These are phyloP conservation scores for Colossoma macropomum DNA, from an alignment of 2,113 vertebrate genomes.

Conservation along the genomic window DNA sequence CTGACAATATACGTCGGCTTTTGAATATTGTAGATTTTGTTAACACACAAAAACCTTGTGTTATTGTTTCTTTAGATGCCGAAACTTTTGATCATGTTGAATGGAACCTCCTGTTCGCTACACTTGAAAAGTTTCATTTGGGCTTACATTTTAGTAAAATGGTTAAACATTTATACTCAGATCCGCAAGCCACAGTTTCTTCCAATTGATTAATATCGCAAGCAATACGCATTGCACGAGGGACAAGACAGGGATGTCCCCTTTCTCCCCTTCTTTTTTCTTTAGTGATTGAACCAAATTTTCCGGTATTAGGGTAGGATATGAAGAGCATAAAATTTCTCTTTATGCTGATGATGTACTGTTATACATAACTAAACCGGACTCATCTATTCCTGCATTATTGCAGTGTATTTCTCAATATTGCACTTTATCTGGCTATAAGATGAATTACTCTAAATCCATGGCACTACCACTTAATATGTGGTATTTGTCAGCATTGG, in stretches of 20 bases:
- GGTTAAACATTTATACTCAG: too few relatives aligned
- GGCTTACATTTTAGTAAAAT: background rate
- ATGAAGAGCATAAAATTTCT: conserved; percentile 12
- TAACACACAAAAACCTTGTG: too few relatives aligned
- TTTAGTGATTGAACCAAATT: conserved; percentile 8
- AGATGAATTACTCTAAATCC: conserved; percentile 8
- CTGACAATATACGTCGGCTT: too few relatives aligned
- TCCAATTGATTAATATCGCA: background rate
- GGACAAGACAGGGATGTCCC: conserved; percentile 12
- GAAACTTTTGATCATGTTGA: conserved; percentile 9
- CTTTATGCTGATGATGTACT: too few relatives aligned
- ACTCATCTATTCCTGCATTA: too few relatives aligned
- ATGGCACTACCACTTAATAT: background rate
- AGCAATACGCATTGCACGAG: background rate
- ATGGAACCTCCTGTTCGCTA: background rate
- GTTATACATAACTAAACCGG: too few relatives aligned
- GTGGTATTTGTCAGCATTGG: too few relatives aligned
- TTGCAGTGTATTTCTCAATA: background rate
- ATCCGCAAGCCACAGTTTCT: too few relatives aligned
- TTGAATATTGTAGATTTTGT: too few relatives aligned
- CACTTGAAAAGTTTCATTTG: background rate
- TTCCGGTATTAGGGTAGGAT: too few relatives aligned
- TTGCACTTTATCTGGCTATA: conserved; percentile 6
- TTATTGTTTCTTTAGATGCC: conserved; percentile 3
- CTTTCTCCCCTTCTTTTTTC: conserved; percentile 3